phyloP scores from a whole-genome alignment of 1,140 invertebrate species.

The Sitobion miscanthi region DNA sequence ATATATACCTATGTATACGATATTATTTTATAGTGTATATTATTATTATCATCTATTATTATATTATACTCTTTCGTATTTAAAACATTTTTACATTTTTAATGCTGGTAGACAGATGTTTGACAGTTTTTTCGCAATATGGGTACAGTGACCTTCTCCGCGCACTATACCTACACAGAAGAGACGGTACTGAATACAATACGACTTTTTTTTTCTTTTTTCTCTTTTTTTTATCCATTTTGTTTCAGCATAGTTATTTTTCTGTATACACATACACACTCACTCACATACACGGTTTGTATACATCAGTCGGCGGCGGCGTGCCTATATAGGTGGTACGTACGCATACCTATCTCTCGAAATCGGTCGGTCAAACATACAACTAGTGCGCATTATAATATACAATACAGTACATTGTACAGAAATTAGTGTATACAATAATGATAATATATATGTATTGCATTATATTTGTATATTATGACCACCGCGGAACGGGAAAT shows the following conservation, averaged over 20 bases:
- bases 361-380: conserved; percentile 14
- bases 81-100: conserved; percentile 18
- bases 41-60: background rate
- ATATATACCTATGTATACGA: background rate
- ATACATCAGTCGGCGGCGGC: background rate
- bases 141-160: conserved; percentile 16
- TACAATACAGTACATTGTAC: background rate
- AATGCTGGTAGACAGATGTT: conserved; percentile 47
- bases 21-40: background rate
- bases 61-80: background rate
- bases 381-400: background rate
- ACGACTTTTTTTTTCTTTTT: background rate
- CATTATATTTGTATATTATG: background rate
- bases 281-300: background rate
- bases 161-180: background rate
- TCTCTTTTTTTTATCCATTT: conserved; percentile 1
- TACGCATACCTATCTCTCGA: background rate
- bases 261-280: background rate
- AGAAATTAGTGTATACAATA: background rate
- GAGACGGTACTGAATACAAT: conserved; percentile 20
- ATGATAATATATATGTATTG: too few relatives aligned
- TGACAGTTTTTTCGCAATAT: conserved; percentile 39
- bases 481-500: background rate
- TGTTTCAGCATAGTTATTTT: conserved; percentile 15
- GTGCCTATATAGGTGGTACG: background rate